Base-by-base conservation (phyloP, 1,140 invertebrate species). In the Luehdorfia chinensis region DNA sequence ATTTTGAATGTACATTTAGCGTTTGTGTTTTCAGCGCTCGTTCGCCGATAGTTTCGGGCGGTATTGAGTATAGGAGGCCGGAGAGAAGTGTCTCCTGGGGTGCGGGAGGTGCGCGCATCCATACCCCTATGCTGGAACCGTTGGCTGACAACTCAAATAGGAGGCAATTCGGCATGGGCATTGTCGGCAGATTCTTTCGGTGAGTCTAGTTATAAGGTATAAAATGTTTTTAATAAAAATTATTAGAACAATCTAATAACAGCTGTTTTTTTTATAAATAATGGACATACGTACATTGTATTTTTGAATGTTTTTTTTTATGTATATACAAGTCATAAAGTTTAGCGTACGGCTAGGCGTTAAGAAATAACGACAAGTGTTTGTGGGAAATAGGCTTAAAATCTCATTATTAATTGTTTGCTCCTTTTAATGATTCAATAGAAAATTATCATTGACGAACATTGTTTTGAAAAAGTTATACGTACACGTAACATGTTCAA, bases 151-250 rank as follows among this genome's bases (percentile, higher is more conserved):
- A 95, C 83, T 94, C 93, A 27, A 92, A 96, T 72, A 89, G 94
- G 55, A 88, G 94, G 57, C 91, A 93, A 67, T 95, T 94, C 71
- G 95, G 95, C 34, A 94, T 95, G 92, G 95, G 95, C 30, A 90
- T 96, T 59, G 90, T 96, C 32, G 94, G 95, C 21, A 88, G 91
- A 65, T 89, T 95, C 59, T 93, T 95, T 63, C 90, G 94, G 90
- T 93, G 88, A 85, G 84, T 57, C 28, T 8, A 27, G 25, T 9
- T n/a, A n/a, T n/a, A n/a, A n/a, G n/a, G n/a, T n/a, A n/a, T n/a
- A n/a, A n/a, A n/a, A n/a, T n/a, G n/a, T n/a, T n/a, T n/a, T n/a
- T n/a, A n/a, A n/a, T n/a, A n/a, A n/a, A n/a, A n/a, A n/a, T n/a
- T n/a, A n/a, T n/a, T n/a, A n/a, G n/a, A n/a, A n/a, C n/a, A n/a